Percentiles rank a stretch among this genome's conserved stretches.
Evolutionary conservation across 2,797 vertebrate species (phyloP).

Genomic region (Platalea minor): DNA sequence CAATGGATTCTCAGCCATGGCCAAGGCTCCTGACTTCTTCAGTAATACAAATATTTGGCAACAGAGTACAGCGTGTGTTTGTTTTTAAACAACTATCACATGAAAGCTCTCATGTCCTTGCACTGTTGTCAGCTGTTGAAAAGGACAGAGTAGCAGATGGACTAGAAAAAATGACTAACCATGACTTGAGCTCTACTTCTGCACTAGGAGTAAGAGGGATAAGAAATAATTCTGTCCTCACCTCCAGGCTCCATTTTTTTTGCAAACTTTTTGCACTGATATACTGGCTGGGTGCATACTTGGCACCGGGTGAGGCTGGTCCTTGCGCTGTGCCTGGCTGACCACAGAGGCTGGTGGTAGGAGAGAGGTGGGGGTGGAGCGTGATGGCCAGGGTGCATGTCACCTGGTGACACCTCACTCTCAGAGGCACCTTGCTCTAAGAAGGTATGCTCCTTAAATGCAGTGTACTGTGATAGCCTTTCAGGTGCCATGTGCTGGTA

Average conservation of each 20-base stretch:
- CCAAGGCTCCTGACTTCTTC: neutral
- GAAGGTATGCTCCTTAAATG: neutral
- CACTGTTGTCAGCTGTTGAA: conserved; percentile 18
- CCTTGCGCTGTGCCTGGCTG: neutral
- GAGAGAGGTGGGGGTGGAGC: neutral
- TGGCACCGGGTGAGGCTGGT: neutral
- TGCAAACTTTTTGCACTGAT: neutral
- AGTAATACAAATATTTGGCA: conserved; percentile 30
- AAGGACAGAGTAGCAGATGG: conserved; percentile 45
- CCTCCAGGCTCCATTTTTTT: neutral
- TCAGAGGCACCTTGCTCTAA: neutral
- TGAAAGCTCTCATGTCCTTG: conserved; percentile 22
- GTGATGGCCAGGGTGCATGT: neutral
- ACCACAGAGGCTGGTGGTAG: neutral
- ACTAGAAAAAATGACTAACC: conserved; percentile 6
- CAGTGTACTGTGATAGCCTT: neutral
- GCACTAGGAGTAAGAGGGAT: neutral
- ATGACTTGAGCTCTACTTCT: neutral
- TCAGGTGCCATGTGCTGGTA: neutral
- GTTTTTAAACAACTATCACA: conserved; percentile 25
- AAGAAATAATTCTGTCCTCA: neutral
- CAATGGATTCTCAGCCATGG: neutral
- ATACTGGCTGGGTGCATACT: neutral
- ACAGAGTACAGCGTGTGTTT: conserved; percentile 10
- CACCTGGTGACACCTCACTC: neutral